Base-by-base conservation (phyloP, 2,888 invertebrate genomes). In the Meandrusa payeni region DNA sequence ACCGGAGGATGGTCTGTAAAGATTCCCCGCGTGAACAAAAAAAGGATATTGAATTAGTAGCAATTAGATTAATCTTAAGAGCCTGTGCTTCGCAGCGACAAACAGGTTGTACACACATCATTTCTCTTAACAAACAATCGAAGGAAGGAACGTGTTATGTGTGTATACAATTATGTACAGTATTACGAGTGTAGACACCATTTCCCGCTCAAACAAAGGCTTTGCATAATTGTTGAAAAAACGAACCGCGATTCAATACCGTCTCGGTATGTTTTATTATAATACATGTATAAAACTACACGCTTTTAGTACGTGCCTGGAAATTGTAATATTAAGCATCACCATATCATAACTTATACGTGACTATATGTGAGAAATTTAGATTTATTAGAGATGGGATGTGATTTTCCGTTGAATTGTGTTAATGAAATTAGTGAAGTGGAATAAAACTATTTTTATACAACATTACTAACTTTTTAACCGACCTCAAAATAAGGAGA, bases 201-300 rank as follows among this genome's bases (percentile, higher is more conserved):
- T 19, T 38, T 38, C 28, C 28, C 9, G 28, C 19, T 3, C 2
- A 38, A 12, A 39, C 39, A 31, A 39, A 31, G 31, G 23, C 15
- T 38, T 20, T 28, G 7, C 27, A 3, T 20, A 5, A 27, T 22
- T 28, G 13, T 28, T 38, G 20, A 7, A 38, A 37, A 28, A 5
- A n/a, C 12, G 23, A 34, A 6, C 5, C 31, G 10, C 10, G 3
- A 32, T 32, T 27, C 6, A 7, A 11, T 19, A 19, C 1, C 10
- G 7, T 6, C 5, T n/a, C 20, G 11, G 11, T 11, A 32, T 20
- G 20, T 10, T 11, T 32, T 32, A n/a, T 32, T 32, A 32, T 9
- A 24, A 23, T 22, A 23, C 6, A 9, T 22, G 5, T 6, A 17
- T 31, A 9, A 7, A 7, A 7, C 23, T 11, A 13, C 23, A 34